Evolutionary conservation across 2,888 invertebrate species (phyloP), one percentile per base, ranked within the genome.

Genomic region (Cheiracanthium punctorium): DNA sequence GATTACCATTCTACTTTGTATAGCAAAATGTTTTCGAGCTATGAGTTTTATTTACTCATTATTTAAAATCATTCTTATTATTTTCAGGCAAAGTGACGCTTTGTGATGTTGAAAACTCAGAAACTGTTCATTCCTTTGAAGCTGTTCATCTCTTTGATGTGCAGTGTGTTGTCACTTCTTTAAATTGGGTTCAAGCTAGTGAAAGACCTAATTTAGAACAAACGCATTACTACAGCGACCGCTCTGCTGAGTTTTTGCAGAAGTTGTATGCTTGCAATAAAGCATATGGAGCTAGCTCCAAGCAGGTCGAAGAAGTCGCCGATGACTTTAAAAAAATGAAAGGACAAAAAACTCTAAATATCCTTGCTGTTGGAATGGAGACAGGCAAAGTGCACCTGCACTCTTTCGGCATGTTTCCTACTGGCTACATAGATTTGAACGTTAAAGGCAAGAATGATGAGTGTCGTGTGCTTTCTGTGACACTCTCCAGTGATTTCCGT

Each of bases 51-150:
- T n/a, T n/a, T n/a, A n/a, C n/a, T n/a, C n/a, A n/a, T n/a, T n/a
- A n/a, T n/a, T n/a, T n/a, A n/a, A n/a, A n/a, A n/a, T n/a, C n/a
- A n/a, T n/a, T n/a, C 14, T 33, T 52, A 79, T 69, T 80, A 79
- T 75, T 82, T 65, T 17, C 69, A 91, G 96, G 95, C 14, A 93
- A 93, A 90, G 93, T 96, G 0, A 93, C 94, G 37, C 93, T 97
- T 69, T 94, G 96, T 64, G 96, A 96, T 91, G 95, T 97, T 73
- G 97, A 97, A 92, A 96, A 96, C 90, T 96, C 96, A 90, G 95
- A 95, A 90, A 93, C 95, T 82, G 37, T 37, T 7, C 37, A 37
- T 37, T 37, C 37, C 37, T 37, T 37, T 37, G 37, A 37, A 37
- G 93, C 95, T 81, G 93, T 97, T 14, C 95, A 96, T 89, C 94